Evolutionary conservation across 1,140 invertebrate genomes (phyloP).

Genomic region (Branchinecta lynchi): DNA sequence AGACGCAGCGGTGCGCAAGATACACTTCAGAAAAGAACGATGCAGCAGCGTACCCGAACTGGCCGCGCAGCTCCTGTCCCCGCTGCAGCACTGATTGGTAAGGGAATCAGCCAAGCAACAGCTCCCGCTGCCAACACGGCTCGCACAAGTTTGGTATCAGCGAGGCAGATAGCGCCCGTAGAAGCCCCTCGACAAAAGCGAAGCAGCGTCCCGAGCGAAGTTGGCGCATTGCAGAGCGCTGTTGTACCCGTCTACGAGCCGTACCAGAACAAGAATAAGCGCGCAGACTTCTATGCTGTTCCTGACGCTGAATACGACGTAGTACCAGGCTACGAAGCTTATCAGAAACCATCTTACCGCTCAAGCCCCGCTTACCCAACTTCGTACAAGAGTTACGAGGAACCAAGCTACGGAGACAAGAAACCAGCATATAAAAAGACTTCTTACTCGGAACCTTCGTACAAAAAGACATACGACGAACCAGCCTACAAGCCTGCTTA

Average conservation of each 20-base stretch:
- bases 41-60: too few relatives aligned
- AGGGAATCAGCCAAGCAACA: too few relatives aligned
- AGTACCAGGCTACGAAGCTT: neutral
- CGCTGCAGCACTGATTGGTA: too few relatives aligned
- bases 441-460: neutral
- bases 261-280: neutral
- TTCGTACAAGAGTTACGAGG: neutral
- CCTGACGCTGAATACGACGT: neutral
- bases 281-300: neutral
- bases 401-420: neutral
- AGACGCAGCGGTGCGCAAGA: neutral
- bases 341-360: neutral
- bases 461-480: too few relatives aligned
- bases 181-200: too few relatives aligned
- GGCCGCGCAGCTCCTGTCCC: too few relatives aligned
- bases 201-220: too few relatives aligned
- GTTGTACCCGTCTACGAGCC: neutral
- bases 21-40: too few relatives aligned
- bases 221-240: neutral
- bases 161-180: too few relatives aligned
- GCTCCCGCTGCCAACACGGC: too few relatives aligned
- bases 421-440: neutral
- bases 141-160: too few relatives aligned
- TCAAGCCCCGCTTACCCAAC: neutral
- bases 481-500: too few relatives aligned